phyloP scores from a whole-genome alignment of 2,113 vertebrate genomes.

The Desmodus rotundus region DNA sequence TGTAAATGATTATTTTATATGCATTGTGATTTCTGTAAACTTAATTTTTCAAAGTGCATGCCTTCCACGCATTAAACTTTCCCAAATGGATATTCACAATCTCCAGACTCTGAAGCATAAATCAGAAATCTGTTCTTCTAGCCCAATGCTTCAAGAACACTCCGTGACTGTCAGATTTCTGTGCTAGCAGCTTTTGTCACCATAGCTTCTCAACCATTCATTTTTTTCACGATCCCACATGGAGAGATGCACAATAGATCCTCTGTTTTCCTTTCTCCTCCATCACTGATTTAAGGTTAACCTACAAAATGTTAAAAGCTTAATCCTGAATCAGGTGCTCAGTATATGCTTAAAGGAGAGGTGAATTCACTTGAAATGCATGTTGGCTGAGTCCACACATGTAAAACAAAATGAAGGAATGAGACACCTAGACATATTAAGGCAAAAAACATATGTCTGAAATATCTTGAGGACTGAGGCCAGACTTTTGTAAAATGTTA shows the following conservation, averaged over 20 bases:
- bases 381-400: background rate
- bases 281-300: constrained; percentile 36
- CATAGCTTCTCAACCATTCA: constrained; percentile 58
- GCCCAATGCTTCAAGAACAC: constrained; percentile 33
- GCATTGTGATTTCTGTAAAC: constrained; percentile 30
- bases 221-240: background rate
- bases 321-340: background rate
- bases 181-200: constrained; percentile 49
- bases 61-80: constrained; percentile 49
- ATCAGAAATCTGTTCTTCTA: constrained; percentile 67
- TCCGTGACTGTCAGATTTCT: constrained; percentile 63
- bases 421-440: constrained; percentile 37
- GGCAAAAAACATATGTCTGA: constrained; percentile 45
- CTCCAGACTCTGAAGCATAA: constrained; percentile 60
- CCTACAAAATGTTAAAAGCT: constrained; percentile 34
- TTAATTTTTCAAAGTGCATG: constrained; percentile 57
- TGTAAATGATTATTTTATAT: constrained; percentile 52
- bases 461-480: constrained; percentile 4
- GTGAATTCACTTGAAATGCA: background rate
- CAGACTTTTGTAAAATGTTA: constrained; percentile 51
- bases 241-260: constrained; percentile 40
- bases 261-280: constrained; percentile 24
- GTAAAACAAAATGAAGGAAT: background rate
- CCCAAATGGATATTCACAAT: constrained; percentile 51
- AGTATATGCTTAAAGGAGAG: background rate